A percentile compares a stretch with the other conserved stretches of the same genome.
Conservation (phyloP, 2,113 vertebrate species). For the Sapajus apella region DNA sequence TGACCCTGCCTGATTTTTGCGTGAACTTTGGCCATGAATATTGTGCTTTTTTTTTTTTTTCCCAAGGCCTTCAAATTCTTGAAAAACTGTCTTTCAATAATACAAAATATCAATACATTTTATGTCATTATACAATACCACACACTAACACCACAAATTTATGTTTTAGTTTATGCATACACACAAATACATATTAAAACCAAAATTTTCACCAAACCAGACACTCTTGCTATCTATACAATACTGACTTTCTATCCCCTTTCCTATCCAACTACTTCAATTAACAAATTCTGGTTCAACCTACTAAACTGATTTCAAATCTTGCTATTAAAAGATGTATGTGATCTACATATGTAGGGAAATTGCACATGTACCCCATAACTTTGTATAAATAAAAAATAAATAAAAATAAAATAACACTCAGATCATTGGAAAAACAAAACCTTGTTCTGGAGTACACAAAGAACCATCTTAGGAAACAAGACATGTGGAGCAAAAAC, state of each 20-base stretch:
- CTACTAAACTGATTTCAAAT: background rate
- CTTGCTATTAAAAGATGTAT: background rate
- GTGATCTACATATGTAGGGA: background rate
- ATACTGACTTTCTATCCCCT: background rate
- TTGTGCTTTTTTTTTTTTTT: background rate
- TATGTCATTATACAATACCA: background rate
- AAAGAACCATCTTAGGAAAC: background rate
- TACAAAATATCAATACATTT: background rate
- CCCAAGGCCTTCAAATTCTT: background rate
- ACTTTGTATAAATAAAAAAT: too few relatives aligned
- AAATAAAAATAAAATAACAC: too few relatives aligned
- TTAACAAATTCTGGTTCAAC: background rate
- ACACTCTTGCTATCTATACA: background rate
- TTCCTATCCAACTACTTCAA: background rate
- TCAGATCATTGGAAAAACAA: too few relatives aligned
- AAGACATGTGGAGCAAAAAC: background rate
- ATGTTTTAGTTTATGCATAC: background rate
- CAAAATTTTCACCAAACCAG: background rate
- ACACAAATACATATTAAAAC: background rate
- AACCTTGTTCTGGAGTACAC: background rate
- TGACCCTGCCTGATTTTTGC: constrained; percentile 15
- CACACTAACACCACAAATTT: background rate
- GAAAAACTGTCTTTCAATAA: background rate
- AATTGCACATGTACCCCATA: too few relatives aligned
- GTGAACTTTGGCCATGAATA: background rate